These are phyloP conservation scores for Cyprinodon diabolis DNA, from an alignment of 2,797 vertebrate species.

Conservation along the genomic window DNA sequence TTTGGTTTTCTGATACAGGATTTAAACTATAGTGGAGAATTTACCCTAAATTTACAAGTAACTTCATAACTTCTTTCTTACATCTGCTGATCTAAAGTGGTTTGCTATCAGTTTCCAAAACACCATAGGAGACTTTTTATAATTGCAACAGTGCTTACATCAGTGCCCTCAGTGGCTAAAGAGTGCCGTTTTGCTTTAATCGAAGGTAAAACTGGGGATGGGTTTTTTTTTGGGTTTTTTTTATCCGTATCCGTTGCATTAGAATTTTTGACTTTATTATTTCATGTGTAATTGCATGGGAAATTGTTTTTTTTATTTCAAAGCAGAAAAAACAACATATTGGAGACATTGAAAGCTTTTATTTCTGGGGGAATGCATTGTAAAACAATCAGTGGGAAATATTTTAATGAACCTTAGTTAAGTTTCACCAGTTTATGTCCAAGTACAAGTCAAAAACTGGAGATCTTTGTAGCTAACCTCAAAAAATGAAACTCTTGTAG, in stretches of 20 bases:
- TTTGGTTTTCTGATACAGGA: too few species aligned
- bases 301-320: background rate
- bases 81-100: too few species aligned
- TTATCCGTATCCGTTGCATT: background rate
- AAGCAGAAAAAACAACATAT: conserved; percentile 1
- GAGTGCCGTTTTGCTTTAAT: background rate
- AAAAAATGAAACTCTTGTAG: background rate
- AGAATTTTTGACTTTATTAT: background rate
- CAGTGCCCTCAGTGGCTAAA: background rate
- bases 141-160: too few species aligned
- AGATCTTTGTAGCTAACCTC: background rate
- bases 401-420: background rate
- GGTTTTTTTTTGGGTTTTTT: conserved; percentile 5
- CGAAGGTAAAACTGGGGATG: background rate
- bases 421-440: background rate
- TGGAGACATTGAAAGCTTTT: background rate
- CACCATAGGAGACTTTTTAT: too few species aligned
- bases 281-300: background rate
- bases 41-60: too few species aligned
- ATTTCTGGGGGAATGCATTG: background rate
- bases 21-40: too few species aligned
- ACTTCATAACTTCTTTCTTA: too few species aligned
- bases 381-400: background rate
- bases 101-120: too few species aligned
- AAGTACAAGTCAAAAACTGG: background rate